Conservation (phyloP, 1,140 invertebrate genomes). For the Drosophila rufa region DNA sequence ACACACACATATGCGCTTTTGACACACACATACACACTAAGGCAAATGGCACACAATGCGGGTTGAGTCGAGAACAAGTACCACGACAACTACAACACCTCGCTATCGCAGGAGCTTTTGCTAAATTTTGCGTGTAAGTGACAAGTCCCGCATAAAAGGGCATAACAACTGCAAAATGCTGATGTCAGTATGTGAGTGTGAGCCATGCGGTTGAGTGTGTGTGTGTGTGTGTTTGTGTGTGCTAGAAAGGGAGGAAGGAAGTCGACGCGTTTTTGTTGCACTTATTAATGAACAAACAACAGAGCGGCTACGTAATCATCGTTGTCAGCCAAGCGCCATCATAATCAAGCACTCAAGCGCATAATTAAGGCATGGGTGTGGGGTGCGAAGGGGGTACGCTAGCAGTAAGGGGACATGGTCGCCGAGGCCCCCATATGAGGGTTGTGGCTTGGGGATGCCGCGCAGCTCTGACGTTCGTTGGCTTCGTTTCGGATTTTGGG, state of each 20-base stretch:
- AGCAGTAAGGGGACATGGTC: not conserved
- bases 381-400: not conserved
- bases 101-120: constrained; percentile 76
- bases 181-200: constrained; percentile 31
- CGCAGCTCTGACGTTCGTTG: constrained; percentile 37
- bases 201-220: constrained; percentile 25
- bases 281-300: constrained; percentile 82
- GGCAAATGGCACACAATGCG: constrained; percentile 37
- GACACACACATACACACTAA: constrained; percentile 1
- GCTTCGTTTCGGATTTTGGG: constrained; percentile 36
- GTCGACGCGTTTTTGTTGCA: constrained; percentile 74
- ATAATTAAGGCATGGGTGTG: constrained; percentile 68
- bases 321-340: constrained; percentile 73
- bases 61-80: constrained; percentile 44
- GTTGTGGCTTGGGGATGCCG: constrained; percentile 25
- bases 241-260: not conserved
- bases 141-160: constrained; percentile 76
- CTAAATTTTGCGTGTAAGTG: constrained; percentile 82
- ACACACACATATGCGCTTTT: constrained; percentile 4
- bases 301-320: constrained; percentile 75
- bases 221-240: constrained; percentile 21
- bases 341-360: constrained; percentile 71
- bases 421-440: constrained; percentile 1
- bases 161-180: constrained; percentile 61
- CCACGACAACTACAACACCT: constrained; percentile 56